Conservation (phyloP, 2,113 vertebrate genomes). For the Xiphophorus maculatus region DNA sequence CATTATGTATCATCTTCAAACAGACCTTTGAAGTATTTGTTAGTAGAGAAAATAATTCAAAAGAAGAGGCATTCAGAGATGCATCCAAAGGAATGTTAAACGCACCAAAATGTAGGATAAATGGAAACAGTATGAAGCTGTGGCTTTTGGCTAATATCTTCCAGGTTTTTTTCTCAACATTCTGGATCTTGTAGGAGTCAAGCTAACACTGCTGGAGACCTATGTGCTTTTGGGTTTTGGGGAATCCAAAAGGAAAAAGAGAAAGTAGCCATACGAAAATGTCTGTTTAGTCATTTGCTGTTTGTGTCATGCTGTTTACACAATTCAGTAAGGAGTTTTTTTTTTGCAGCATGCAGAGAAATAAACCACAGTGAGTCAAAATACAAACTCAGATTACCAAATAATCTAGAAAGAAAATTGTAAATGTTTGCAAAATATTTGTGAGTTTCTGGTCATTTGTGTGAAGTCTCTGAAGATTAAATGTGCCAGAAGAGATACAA, state of each 20-base stretch:
- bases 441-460: slow-evolving; percentile 59
- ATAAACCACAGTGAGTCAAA: not conserved
- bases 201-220: slow-evolving; percentile 6
- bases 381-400: slow-evolving; percentile 27
- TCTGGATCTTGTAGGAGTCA: slow-evolving; percentile 9
- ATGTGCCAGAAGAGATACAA: slow-evolving; percentile 10
- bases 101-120: slow-evolving; percentile 20
- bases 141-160: slow-evolving; percentile 48
- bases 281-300: not conserved
- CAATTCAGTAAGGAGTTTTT: not conserved
- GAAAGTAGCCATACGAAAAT: not conserved
- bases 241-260: not conserved
- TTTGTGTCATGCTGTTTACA: not conserved
- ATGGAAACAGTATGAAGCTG: slow-evolving; percentile 39
- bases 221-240: slow-evolving; percentile 11
- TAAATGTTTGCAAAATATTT: slow-evolving; percentile 49
- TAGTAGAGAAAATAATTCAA: slow-evolving; percentile 25
- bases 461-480: slow-evolving; percentile 59
- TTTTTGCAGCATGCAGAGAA: not conserved
- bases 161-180: slow-evolving; percentile 18
- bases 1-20: not conserved
- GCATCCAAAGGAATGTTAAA: slow-evolving; percentile 31
- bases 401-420: slow-evolving; percentile 41
- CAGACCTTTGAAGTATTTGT: slow-evolving; percentile 4
- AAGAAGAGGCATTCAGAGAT: slow-evolving; percentile 12